Base-by-base conservation (phyloP, 2,113 vertebrate species). In the Leptosomus discolor region DNA sequence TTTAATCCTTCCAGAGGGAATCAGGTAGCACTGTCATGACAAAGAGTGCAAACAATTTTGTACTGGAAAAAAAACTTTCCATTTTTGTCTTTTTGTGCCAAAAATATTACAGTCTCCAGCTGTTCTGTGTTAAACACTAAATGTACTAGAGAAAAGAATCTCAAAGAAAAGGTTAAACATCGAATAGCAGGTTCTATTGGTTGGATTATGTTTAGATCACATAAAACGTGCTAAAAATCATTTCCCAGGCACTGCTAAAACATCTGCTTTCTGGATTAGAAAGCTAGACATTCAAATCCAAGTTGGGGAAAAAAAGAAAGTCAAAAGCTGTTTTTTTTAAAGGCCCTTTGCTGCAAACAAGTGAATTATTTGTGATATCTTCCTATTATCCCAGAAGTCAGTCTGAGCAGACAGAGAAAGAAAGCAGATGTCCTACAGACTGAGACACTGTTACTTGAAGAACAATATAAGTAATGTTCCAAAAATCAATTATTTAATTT, bases 1-100 rank as follows among this genome's bases (percentile, higher is more conserved):
- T 97, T 92, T 98, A 98, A 99, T 98, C 98, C 98, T 96, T 98
- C 96, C 94, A 96, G 89, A 96, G 97, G 96, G 98, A 98, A 96
- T 99, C 98, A 98, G 94, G 98, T 97, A 97, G 96, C 96, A 97
- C 94, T 82, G 61, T 95, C 96, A 96, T 91, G 87, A 97, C 92
- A 98, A 98, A 98, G 97, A 97, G 95, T 70, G 78, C 97, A 98
- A 98, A 98, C 92, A 98, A 96, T 98, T 98, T 92, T 69, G 78
- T 87, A 50, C 94, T 96, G 91, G 93, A 97, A 97, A 97, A 97
- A 97, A 98, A 92, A 74, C 86, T 78, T 88, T 65, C 54, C 3
- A 21, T 69, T 92, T 97, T 84, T 68, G 22, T 15, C 60, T 71
- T 91, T 85, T 82, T 94, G 61, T 96, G 97, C 92, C 97, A 97